These are phyloP conservation scores for Peromyscus leucopus DNA, from an alignment of 2,113 vertebrate genomes.

Conservation along the genomic window DNA sequence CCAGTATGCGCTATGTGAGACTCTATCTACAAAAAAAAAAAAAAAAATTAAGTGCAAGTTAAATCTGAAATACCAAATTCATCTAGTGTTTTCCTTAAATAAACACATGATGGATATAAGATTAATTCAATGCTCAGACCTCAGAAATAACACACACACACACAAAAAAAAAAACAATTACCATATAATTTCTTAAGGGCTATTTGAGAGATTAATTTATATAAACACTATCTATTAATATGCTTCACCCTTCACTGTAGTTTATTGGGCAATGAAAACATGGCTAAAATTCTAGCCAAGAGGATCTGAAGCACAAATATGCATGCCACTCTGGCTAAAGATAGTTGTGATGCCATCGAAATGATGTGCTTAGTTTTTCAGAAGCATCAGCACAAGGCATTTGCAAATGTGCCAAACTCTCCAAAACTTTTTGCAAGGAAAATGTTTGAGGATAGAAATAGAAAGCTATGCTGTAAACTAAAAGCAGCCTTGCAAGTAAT, in stretches of 20 bases:
- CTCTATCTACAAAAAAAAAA: not conserved
- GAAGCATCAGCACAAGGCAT: constrained; percentile 35
- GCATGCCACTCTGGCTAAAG: constrained; percentile 48
- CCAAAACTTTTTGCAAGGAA: constrained; percentile 60
- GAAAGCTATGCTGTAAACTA: constrained; percentile 72
- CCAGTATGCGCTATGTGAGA: not conserved
- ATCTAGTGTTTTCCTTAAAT: constrained; percentile 29
- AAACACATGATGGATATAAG: not conserved
- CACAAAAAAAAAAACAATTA: not conserved
- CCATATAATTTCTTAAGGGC: constrained; percentile 38
- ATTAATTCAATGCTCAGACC: not conserved
- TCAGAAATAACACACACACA: not conserved
- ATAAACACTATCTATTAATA: constrained; percentile 41
- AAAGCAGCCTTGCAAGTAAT: constrained; percentile 74
- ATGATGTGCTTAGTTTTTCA: constrained; percentile 56
- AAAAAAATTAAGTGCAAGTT: not conserved
- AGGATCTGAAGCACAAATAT: not conserved
- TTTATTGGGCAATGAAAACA: constrained; percentile 34
- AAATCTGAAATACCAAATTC: not conserved
- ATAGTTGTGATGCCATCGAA: not conserved
- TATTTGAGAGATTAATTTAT: constrained; percentile 31
- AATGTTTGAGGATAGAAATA: constrained; percentile 71
- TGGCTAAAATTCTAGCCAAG: constrained; percentile 10
- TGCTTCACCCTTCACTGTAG: not conserved
- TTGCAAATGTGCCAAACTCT: constrained; percentile 72